Evolutionary conservation across 2,113 vertebrate genomes (phyloP), one percentile per base, ranked within the genome.

Genomic region (Ursus arctos): DNA sequence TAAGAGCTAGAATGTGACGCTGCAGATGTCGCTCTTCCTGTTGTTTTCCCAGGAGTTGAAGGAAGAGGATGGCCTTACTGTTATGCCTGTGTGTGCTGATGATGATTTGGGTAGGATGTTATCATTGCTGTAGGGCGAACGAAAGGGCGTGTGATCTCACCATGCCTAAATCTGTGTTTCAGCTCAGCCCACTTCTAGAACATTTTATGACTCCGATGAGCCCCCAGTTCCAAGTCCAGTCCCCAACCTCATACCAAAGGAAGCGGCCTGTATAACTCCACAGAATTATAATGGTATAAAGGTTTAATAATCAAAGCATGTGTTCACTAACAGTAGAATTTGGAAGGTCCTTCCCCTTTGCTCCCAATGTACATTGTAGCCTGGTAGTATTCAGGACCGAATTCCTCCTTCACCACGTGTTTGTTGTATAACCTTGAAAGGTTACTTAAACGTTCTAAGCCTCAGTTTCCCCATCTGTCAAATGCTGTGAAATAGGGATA

Each of bases 391-490:
- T 90, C n/a, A n/a, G 14, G 4, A 47, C 67, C 15, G 26, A 65
- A 55, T 65, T 40, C 33, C 13, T 67, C 33, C 22, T 80, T 16
- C 9, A 51, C 24, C 22, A 7, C 40, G 80, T 71, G 36, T 16
- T 74, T 67, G 6, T 16, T 84, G 43, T 67, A 69, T 26, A 40
- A 61, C 4, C 40, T 51, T 40, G 11, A 51, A 4, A 79, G 26
- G 77, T 43, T 16, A 11, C 47, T 77, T 55, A 67, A 57, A 19
- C 49, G 85, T 43, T 28, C 74, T 31, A 26, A 90, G 28, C 47
- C 43, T 71, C 92, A 79, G 36, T 85, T 96, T 96, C n/a, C 33
- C 53, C 33, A 36, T 36, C 53, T 94, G 28, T 40, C 40, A 80
- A 59, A 79, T 7, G 49, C 53, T 72, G 13, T 69, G 51, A 90